These are phyloP conservation scores for Poecilus cupreus DNA, from an alignment of 2,888 invertebrate genomes.

Conservation along the genomic window DNA sequence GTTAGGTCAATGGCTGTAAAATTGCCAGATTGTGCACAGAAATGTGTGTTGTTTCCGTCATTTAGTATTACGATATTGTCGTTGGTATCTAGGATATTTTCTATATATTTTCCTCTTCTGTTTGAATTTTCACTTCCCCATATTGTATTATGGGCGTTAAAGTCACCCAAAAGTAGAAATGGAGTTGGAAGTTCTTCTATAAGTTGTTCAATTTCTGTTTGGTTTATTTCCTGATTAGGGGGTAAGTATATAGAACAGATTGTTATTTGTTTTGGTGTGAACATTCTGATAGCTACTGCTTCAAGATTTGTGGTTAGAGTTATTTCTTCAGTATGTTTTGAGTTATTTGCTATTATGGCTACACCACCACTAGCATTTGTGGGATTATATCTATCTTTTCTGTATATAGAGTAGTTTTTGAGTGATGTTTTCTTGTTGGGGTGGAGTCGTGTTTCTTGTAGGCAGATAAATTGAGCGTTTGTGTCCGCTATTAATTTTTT, in stretches of 20 bases:
- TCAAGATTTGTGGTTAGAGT: conserved; percentile 60
- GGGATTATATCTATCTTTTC: neutral
- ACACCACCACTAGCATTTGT: conserved; percentile 61
- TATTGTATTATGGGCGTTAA: conserved; percentile 58
- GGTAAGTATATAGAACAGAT: conserved; percentile 62
- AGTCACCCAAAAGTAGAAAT: conserved; percentile 60
- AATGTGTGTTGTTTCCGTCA: conserved; percentile 15
- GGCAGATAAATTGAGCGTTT: conserved; percentile 15
- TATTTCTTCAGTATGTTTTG: conserved; percentile 52
- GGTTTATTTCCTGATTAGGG: neutral
- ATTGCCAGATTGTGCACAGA: conserved; percentile 1
- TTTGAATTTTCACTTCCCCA: conserved; percentile 58
- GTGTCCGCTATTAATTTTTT: neutral
- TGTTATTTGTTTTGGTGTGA: conserved; percentile 33
- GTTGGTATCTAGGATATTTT: conserved; percentile 48
- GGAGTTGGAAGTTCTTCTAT: conserved; percentile 61
- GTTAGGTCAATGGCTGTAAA: neutral
- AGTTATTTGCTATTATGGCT: conserved; percentile 57
- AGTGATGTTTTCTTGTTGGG: neutral
- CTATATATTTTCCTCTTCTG: conserved; percentile 59
- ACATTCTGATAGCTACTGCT: conserved; percentile 59
- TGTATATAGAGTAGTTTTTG: neutral
- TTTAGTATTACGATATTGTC: conserved; percentile 8
- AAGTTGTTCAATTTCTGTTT: conserved; percentile 45
- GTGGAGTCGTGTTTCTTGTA: conserved; percentile 9